phyloP scores from a whole-genome alignment of 2,797 vertebrate species.

The Anableps anableps region DNA sequence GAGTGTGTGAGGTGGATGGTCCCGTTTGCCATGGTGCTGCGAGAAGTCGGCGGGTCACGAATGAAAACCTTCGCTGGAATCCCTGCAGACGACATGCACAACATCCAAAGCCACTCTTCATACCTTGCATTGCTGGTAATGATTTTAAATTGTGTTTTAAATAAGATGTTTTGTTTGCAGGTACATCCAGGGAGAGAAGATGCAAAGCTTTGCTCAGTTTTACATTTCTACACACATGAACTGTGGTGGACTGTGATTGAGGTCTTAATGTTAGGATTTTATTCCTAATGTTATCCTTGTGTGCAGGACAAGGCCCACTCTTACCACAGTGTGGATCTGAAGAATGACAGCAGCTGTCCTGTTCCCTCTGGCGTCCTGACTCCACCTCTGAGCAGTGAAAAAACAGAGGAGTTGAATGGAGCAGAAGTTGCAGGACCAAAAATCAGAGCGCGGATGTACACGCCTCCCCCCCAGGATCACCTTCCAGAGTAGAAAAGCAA shows the following conservation, averaged over 20 bases:
- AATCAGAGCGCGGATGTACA: slow-evolving; percentile 52
- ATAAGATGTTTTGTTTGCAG: background rate
- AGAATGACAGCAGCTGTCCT: slow-evolving; percentile 81
- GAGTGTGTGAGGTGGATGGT: slow-evolving; percentile 94
- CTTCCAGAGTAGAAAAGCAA: slow-evolving; percentile 1
- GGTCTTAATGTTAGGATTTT: too few relatives aligned
- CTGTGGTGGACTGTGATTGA: background rate
- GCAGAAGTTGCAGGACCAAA: slow-evolving; percentile 13
- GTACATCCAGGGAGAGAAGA: background rate
- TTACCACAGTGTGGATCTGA: slow-evolving; percentile 84
- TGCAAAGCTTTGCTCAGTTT: background rate
- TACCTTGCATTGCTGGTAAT: slow-evolving; percentile 92
- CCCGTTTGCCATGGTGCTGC: slow-evolving; percentile 91
- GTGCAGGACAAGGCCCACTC: slow-evolving; percentile 87
- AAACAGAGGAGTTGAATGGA: slow-evolving; percentile 64
- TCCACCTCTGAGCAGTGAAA: slow-evolving; percentile 92
- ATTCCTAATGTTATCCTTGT: background rate
- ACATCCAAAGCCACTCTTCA: slow-evolving; percentile 90
- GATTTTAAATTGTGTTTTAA: background rate
- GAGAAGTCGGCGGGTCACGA: slow-evolving; percentile 83
- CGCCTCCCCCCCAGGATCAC: slow-evolving; percentile 20
- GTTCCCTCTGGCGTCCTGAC: slow-evolving; percentile 90
- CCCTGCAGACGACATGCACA: slow-evolving; percentile 88
- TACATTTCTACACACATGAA: background rate
- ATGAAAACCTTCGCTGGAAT: slow-evolving; percentile 89